Evolutionary conservation across 2,888 invertebrate genomes (phyloP).

Genomic region (Melangyna quadrimaculata): DNA sequence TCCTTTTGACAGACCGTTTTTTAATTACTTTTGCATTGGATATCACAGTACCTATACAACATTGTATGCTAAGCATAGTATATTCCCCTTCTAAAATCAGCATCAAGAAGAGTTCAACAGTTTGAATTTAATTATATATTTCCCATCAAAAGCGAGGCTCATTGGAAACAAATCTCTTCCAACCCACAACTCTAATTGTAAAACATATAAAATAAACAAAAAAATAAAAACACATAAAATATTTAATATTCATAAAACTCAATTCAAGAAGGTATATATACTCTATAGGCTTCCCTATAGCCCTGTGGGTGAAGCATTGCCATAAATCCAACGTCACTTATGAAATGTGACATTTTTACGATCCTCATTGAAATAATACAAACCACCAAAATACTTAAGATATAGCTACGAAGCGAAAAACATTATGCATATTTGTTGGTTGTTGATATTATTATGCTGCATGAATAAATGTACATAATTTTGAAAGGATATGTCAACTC

Average conservation of each 20-base stretch:
- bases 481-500: conserved; percentile 64
- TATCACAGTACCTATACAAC: conserved; percentile 20
- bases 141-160: not conserved
- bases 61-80: conserved; percentile 13
- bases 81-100: not conserved
- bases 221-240: conserved; percentile 41
- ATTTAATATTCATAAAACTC: conserved; percentile 69
- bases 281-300: not conserved
- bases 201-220: not conserved
- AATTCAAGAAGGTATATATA: conserved; percentile 42
- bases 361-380: conserved; percentile 39
- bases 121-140: conserved; percentile 35
- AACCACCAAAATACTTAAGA: conserved; percentile 16
- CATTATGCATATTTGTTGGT: conserved; percentile 39
- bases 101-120: conserved; percentile 21
- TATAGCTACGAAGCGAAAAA: not conserved
- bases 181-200: not conserved
- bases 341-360: conserved; percentile 66
- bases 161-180: not conserved
- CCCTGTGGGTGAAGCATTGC: conserved; percentile 27
- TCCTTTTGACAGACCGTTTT: conserved; percentile 43
- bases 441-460: conserved; percentile 5
- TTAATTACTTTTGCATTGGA: conserved; percentile 39
- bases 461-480: conserved; percentile 22
- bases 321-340: conserved; percentile 69